Conservation (phyloP, 2,888 invertebrate species). For the Eubasilissa splendida region DNA sequence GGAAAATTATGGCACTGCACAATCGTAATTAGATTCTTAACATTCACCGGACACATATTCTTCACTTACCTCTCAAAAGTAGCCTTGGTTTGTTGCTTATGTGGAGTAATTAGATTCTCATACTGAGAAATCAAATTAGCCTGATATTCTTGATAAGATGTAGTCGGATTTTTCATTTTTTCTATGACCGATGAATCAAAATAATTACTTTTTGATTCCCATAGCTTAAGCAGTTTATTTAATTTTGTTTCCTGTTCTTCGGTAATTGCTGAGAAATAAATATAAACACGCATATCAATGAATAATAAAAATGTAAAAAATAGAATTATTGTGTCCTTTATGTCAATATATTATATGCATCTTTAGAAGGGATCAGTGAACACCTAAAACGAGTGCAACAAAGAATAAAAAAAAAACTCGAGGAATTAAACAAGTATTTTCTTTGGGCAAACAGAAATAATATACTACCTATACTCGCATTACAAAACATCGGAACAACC, state of each 20-base stretch:
- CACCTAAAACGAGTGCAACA: too few relatives aligned
- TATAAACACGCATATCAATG: neutral
- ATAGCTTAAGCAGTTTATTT: slow-evolving; percentile 92
- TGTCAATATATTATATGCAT: neutral
- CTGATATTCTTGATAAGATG: slow-evolving; percentile 93
- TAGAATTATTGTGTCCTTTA: slow-evolving; percentile 2
- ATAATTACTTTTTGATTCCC: slow-evolving; percentile 97
- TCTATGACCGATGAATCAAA: slow-evolving; percentile 87
- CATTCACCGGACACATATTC: too few relatives aligned
- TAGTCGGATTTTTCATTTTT: slow-evolving; percentile 88
- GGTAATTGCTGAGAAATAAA: slow-evolving; percentile 77
- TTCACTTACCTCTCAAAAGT: slow-evolving; percentile 82
- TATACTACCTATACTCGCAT: slow-evolving; percentile 82
- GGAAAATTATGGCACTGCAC: neutral
- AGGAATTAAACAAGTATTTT: slow-evolving; percentile 7
- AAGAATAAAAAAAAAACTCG: neutral
- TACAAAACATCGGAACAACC: slow-evolving; percentile 98
- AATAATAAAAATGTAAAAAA: slow-evolving; percentile 5
- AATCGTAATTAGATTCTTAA: too few relatives aligned
- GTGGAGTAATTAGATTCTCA: slow-evolving; percentile 82
- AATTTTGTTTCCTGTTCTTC: slow-evolving; percentile 93
- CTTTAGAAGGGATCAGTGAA: too few relatives aligned
- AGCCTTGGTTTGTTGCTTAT: slow-evolving; percentile 85
- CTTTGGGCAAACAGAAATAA: neutral
- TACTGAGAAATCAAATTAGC: slow-evolving; percentile 87